These are phyloP conservation scores for Haliaeetus leucogaster DNA, from an alignment of 2,113 vertebrate genomes.

Conservation along the genomic window DNA sequence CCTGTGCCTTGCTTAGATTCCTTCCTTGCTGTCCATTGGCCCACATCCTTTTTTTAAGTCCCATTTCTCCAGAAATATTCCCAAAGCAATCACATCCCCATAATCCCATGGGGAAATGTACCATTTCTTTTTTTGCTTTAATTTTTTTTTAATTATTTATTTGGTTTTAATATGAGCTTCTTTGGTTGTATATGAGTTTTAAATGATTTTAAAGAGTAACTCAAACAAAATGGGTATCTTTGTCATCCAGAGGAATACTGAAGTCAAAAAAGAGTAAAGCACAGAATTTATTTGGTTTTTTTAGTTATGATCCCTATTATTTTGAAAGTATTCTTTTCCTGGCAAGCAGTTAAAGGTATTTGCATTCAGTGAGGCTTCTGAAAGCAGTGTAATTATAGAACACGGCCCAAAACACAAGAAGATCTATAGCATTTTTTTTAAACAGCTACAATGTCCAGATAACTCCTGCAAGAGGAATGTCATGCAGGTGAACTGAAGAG, in stretches of 20 bases:
- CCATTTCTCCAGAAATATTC: neutral
- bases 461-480: neutral
- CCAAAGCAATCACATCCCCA: neutral
- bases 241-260: neutral
- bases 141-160: neutral
- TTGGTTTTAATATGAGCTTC: neutral
- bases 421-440: neutral
- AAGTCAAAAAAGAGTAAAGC: neutral
- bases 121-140: neutral
- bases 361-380: neutral
- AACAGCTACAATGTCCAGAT: neutral
- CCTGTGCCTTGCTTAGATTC: neutral
- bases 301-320: neutral
- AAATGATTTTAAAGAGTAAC: neutral
- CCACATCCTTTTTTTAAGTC: neutral
- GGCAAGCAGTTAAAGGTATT: neutral
- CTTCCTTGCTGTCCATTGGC: neutral
- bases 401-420: neutral
- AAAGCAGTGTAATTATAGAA: neutral
- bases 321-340: neutral
- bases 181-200: neutral
- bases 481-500: neutral
- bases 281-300: accelerated
- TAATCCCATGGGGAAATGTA: neutral
- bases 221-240: neutral